Percentiles rank a stretch among this genome's conserved stretches.
These are phyloP conservation scores for Cryptocephalus primarius DNA, from an alignment of 2,888 invertebrate genomes.

Conservation along the genomic window DNA sequence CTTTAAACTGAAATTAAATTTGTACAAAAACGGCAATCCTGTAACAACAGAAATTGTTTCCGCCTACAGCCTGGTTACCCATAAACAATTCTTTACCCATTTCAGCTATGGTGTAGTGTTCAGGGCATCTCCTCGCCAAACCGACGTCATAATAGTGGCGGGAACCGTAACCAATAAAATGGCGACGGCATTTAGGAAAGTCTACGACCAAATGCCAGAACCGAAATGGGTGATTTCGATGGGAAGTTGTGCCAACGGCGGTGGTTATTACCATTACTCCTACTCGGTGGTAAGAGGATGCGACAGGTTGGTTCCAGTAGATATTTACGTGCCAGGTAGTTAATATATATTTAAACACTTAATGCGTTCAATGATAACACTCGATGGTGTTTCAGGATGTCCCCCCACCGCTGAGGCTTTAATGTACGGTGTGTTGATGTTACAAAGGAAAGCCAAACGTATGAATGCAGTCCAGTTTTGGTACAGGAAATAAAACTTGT, in stretches of 20 bases:
- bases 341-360: background rate
- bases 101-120: constrained; percentile 46
- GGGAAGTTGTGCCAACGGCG: constrained; percentile 70
- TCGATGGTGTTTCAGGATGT: background rate
- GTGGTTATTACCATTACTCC: constrained; percentile 69
- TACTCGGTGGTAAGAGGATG: constrained; percentile 68
- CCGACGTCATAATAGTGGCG: constrained; percentile 54
- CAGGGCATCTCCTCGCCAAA: constrained; percentile 49
- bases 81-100: background rate
- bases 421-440: background rate
- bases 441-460: background rate
- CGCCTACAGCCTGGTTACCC: no score
- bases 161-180: constrained; percentile 56
- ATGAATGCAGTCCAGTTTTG: background rate
- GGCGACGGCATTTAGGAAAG: constrained; percentile 53
- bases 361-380: background rate
- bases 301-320: constrained; percentile 70
- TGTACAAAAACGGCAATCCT: no score
- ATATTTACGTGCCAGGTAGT: constrained; percentile 87
- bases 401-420: background rate
- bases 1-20: no score
- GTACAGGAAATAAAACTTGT: no score
- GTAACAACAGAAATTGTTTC: no score
- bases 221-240: constrained; percentile 66
- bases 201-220: constrained; percentile 54